These are phyloP conservation scores for Bungarus multicinctus DNA, from an alignment of 2,113 vertebrate genomes.

Conservation along the genomic window DNA sequence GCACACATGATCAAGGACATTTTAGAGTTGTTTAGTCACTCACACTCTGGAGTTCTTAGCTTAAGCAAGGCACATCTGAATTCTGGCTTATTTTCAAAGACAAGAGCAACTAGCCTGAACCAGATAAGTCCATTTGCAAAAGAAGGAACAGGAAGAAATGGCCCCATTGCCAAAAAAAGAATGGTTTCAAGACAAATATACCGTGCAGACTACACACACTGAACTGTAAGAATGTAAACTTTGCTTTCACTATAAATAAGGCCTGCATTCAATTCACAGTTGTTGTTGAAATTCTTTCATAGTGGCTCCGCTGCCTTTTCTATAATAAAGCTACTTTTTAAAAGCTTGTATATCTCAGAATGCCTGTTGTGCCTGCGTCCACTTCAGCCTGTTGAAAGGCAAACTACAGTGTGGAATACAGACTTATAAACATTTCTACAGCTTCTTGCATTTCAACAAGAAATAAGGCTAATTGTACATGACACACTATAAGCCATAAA, in stretches of 20 bases:
- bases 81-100: background rate
- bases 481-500: background rate
- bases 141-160: background rate
- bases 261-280: background rate
- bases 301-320: background rate
- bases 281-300: background rate
- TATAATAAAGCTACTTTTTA: background rate
- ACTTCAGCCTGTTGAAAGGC: background rate
- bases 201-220: background rate
- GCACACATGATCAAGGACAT: background rate
- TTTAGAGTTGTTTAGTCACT: background rate
- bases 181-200: background rate
- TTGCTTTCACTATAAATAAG: background rate
- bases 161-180: background rate
- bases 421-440: background rate
- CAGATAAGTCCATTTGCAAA: background rate
- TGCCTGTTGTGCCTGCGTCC: background rate
- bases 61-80: background rate
- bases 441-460: background rate
- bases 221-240: background rate
- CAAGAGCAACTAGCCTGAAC: background rate
- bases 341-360: background rate
- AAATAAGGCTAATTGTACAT: background rate
- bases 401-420: background rate
- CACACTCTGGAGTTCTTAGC: background rate